A percentile compares a stretch with the other conserved stretches of the same genome.
Conservation (phyloP, 2,888 invertebrate genomes). For the Nasonovia ribisnigri region DNA sequence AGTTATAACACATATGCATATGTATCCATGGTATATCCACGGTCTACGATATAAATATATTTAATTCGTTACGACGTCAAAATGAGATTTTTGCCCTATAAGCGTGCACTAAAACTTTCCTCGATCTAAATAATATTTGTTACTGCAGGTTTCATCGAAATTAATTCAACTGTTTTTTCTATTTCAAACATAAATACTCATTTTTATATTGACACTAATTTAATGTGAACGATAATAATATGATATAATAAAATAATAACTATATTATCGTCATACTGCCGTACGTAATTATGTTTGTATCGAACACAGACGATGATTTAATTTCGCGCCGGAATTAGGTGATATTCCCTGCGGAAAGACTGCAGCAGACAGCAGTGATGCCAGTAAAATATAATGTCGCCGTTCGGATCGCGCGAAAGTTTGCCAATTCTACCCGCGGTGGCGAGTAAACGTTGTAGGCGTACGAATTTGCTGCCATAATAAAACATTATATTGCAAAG, state of each 20-base stretch:
- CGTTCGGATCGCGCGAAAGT: not conserved
- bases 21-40: too few relatives aligned
- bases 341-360: not conserved
- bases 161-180: too few relatives aligned
- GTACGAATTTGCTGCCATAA: not conserved
- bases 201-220: not conserved
- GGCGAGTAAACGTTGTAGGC: not conserved
- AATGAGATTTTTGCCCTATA: not conserved
- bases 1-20: too few relatives aligned
- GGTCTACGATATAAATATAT: not conserved
- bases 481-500: not conserved
- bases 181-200: not conserved
- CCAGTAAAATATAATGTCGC: not conserved
- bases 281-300: not conserved
- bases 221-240: too few relatives aligned
- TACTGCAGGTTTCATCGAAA: not conserved
- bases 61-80: not conserved
- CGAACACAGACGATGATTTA: not conserved
- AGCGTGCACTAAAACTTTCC: not conserved
- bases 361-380: too few relatives aligned
- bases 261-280: not conserved
- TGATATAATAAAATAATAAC: not conserved
- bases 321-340: not conserved
- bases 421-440: not conserved
- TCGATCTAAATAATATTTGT: not conserved